These are phyloP conservation scores for Temnothorax rugatulus DNA, from an alignment of 2,888 invertebrate species.

Conservation along the genomic window DNA sequence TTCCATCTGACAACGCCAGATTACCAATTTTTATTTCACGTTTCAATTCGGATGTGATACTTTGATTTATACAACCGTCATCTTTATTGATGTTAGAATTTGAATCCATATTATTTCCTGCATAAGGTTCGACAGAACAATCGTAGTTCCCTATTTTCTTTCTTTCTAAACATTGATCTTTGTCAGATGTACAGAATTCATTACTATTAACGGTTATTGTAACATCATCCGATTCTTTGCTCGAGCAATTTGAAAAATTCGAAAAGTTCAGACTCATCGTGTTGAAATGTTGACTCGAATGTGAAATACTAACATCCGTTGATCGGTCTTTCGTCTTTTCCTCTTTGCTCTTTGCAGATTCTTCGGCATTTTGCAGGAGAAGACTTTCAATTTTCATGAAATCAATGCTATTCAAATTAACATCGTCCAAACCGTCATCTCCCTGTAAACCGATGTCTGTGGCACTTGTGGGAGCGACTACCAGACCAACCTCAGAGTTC, in stretches of 20 bases:
- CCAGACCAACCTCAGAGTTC: conserved; percentile 68
- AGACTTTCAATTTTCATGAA: conserved; percentile 72
- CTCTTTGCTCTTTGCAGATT: conserved; percentile 29
- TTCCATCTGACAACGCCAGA: conserved; percentile 40
- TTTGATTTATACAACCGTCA: conserved; percentile 43
- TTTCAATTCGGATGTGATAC: neutral
- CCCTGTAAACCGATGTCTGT: conserved; percentile 64
- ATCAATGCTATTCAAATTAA: conserved; percentile 66
- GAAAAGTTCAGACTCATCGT: neutral
- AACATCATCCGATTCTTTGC: neutral
- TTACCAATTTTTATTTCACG: conserved; percentile 30
- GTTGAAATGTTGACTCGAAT: conserved; percentile 3
- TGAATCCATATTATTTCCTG: conserved; percentile 24
- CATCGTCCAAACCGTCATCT: conserved; percentile 59
- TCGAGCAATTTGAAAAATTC: neutral
- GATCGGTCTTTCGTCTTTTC: conserved; percentile 10
- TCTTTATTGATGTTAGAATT: conserved; percentile 18
- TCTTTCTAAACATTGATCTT: conserved; percentile 14
- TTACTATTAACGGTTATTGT: conserved; percentile 7
- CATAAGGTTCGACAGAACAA: conserved; percentile 5
- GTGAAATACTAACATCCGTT: neutral
- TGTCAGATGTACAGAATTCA: neutral
- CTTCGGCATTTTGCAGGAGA: conserved; percentile 43
- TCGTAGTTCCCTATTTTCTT: neutral
- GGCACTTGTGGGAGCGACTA: conserved; percentile 57